Evolutionary conservation across 2,888 invertebrate genomes (phyloP).

Genomic region (Stenoptilia bipunctidactyla): DNA sequence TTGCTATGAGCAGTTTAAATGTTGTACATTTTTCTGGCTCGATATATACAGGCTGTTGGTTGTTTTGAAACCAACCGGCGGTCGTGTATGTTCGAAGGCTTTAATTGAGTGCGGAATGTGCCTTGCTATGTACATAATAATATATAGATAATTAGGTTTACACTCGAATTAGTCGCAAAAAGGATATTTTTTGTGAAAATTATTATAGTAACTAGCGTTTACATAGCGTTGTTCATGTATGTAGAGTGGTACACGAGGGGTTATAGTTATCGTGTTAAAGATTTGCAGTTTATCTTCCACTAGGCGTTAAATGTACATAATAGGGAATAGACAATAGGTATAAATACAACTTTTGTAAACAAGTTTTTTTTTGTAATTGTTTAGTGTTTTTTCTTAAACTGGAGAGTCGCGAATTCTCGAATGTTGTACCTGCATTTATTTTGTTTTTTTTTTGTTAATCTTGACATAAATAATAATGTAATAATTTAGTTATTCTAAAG

Average conservation of each 20-base stretch:
- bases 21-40: not conserved
- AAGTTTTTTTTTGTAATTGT: slow-evolving; percentile 57
- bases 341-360: slow-evolving; percentile 50
- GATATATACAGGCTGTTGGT: not conserved
- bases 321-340: slow-evolving; percentile 49
- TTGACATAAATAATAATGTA: slow-evolving; percentile 66
- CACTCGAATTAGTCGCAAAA: slow-evolving; percentile 70
- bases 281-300: slow-evolving; percentile 70
- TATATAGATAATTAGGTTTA: slow-evolving; percentile 57
- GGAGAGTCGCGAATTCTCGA: slow-evolving; percentile 69
- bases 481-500: slow-evolving; percentile 55
- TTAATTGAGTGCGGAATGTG: slow-evolving; percentile 71
- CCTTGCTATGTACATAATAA: slow-evolving; percentile 68
- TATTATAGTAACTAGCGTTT: slow-evolving; percentile 41
- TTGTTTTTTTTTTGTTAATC: slow-evolving; percentile 62
- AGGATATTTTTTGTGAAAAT: slow-evolving; percentile 63
- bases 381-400: slow-evolving; percentile 57
- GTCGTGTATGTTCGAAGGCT: slow-evolving; percentile 52
- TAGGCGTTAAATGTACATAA: slow-evolving; percentile 62
- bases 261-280: slow-evolving; percentile 64
- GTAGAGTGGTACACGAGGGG: slow-evolving; percentile 46
- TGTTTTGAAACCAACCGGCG: slow-evolving; percentile 30
- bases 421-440: slow-evolving; percentile 71
- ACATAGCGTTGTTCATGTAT: slow-evolving; percentile 52
- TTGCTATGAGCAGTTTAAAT: not conserved